Base-by-base conservation (phyloP, 2,888 invertebrate species). In the Amiota mariae region DNA sequence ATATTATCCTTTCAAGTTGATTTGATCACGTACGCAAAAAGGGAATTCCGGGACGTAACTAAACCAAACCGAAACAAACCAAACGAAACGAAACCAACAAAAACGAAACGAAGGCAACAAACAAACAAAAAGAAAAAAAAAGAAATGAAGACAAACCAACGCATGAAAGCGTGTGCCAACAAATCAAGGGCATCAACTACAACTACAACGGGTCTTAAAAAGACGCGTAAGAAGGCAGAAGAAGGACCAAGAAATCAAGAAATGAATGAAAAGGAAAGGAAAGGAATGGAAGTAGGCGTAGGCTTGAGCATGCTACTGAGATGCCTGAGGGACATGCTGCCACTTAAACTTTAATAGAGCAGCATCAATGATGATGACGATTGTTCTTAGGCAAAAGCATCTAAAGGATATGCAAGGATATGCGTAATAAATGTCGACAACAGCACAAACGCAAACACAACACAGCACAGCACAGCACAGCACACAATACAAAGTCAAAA, bases 1-100 rank as follows among this genome's bases (percentile, higher is more conserved):
- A 81, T 86, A 85, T 86, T 87, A 88, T 87, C 88, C 89, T 89
- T 90, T 89, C 88, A 89, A 89, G 85, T 90, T 89, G 89, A 89
- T 89, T 89, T 89, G 89, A 89, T 89, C 89, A 89, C 89, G 89
- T 89, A 89, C 89, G 81, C 83, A 85, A 85, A 66, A 87, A 83
- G 82, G 82, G 81, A 87, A 85, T 86, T 87, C 81, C 82, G 82
- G 85, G 78, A 84, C 81, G 85, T 80, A 85, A 76, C 79, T 72
- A 75, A 15, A 63, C 49, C 49, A 59, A 47, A 48, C 48, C 48
- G n/a, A n/a, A n/a, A n/a, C n/a, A 24, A 24, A 24, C 24, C 2
- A 51, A 47, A 48, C 20, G 51, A 63, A 57, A 68, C 72, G 73
- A 71, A 75, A 54, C 15, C n/a, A 10, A 24, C 24, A n/a, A 54